Conservation (phyloP, 2,113 vertebrate genomes). For the Coptodon bakossiorum region DNA sequence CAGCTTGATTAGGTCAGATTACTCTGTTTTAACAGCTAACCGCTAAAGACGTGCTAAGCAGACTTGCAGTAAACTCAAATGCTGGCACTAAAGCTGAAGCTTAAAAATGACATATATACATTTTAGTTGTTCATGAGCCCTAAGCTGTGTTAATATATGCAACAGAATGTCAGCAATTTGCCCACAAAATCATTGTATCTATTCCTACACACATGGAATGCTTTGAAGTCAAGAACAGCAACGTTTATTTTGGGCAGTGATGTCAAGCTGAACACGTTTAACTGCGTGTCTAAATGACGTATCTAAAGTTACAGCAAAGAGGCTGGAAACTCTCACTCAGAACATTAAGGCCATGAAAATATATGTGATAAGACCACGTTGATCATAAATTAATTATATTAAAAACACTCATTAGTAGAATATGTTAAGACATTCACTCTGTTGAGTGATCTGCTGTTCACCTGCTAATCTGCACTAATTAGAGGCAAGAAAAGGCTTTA, state of each 20-base stretch:
- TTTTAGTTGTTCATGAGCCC: background rate
- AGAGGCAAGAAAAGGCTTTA: background rate
- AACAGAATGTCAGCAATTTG: background rate
- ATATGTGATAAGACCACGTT: constrained; percentile 7
- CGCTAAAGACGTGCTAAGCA: background rate
- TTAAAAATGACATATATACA: background rate
- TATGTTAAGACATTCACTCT: constrained; percentile 29
- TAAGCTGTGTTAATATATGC: background rate
- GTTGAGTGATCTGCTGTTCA: constrained; percentile 1
- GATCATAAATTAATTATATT: background rate
- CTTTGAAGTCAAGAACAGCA: constrained; percentile 53
- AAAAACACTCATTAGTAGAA: constrained; percentile 6
- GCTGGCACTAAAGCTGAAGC: background rate
- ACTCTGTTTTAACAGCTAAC: background rate
- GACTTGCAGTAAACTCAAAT: background rate
- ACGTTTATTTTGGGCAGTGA: constrained; percentile 34
- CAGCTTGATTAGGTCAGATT: background rate
- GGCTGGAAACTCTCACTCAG: constrained; percentile 12
- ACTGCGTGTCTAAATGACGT: background rate
- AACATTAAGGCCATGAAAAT: background rate
- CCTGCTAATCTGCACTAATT: background rate
- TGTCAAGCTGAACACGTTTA: background rate
- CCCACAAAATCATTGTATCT: background rate
- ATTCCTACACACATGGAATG: constrained; percentile 61
- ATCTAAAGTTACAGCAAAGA: constrained; percentile 11